Evolutionary conservation across 2,113 vertebrate species (phyloP).

Genomic region (Scartelaos histophorus): DNA sequence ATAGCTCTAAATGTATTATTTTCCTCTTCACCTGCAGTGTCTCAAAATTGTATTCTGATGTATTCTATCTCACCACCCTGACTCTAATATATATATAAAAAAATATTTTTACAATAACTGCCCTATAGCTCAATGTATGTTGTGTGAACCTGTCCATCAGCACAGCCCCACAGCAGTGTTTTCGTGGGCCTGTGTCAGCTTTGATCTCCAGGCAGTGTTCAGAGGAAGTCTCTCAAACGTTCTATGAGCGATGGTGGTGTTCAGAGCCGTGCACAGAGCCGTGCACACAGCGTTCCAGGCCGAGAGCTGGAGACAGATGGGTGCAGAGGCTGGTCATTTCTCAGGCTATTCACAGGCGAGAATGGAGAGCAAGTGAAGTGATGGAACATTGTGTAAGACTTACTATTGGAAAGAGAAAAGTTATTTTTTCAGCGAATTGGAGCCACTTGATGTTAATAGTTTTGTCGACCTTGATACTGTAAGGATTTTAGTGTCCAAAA

Average conservation of each 20-base stretch:
- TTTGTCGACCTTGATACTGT: neutral
- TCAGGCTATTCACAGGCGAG: neutral
- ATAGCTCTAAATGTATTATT: too few species aligned
- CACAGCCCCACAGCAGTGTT: too few species aligned
- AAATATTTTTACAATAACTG: too few species aligned
- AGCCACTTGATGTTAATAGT: neutral
- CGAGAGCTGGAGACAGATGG: slow-evolving; percentile 11
- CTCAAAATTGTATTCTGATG: too few species aligned
- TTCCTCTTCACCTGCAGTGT: too few species aligned
- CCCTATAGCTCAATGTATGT: too few species aligned
- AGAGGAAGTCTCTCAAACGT: slow-evolving; percentile 18
- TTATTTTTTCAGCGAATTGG: neutral
- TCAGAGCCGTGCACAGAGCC: slow-evolving; percentile 23
- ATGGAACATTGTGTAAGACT: neutral
- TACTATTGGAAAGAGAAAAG: neutral
- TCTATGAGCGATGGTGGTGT: slow-evolving; percentile 30
- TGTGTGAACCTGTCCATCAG: too few species aligned
- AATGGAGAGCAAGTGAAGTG: neutral
- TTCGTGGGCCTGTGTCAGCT: too few species aligned
- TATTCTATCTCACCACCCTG: too few species aligned
- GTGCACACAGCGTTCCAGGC: slow-evolving; percentile 18
- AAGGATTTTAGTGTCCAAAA: neutral
- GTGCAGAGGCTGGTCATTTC: slow-evolving; percentile 1
- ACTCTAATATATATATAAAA: too few species aligned
- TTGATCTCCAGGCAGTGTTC: neutral